Percentiles rank a stretch among this genome's conserved stretches.
Evolutionary conservation across 1,140 invertebrate genomes (phyloP).

Genomic region (Holcopasites calliopsidis): DNA sequence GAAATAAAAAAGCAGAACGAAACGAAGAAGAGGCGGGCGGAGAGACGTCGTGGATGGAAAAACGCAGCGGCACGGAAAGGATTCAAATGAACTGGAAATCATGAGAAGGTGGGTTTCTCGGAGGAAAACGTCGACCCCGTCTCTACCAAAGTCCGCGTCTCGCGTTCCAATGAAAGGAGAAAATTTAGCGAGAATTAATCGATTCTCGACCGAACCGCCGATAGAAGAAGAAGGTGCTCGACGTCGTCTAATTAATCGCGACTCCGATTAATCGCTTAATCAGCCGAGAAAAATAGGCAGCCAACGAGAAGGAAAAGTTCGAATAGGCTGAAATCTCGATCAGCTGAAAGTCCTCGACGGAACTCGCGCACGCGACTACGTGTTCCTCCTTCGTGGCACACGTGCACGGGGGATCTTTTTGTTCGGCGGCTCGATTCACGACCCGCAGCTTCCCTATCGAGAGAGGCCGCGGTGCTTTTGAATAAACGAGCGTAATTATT

Average conservation of each 20-base stretch:
- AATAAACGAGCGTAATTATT: slow-evolving; percentile 21
- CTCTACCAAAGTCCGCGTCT: not conserved
- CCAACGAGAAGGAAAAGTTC: not conserved
- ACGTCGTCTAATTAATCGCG: slow-evolving; percentile 68
- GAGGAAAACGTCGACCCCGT: not conserved
- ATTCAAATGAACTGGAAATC: slow-evolving; percentile 51
- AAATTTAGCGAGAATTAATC: slow-evolving; percentile 68
- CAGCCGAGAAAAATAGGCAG: slow-evolving; percentile 27
- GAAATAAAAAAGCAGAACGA: not conserved
- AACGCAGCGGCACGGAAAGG: slow-evolving; percentile 37
- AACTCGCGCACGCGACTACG: not conserved
- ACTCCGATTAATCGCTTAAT: slow-evolving; percentile 68
- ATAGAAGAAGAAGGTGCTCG: slow-evolving; percentile 53
- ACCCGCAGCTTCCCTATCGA: too few species aligned
- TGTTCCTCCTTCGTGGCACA: not conserved
- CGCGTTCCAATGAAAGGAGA: slow-evolving; percentile 1
- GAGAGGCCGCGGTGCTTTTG: not conserved
- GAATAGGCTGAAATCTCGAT: not conserved
- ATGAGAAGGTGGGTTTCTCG: slow-evolving; percentile 14
- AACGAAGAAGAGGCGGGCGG: not conserved
- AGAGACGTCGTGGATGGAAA: not conserved
- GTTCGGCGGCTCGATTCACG: slow-evolving; percentile 4
- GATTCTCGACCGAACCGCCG: slow-evolving; percentile 22
- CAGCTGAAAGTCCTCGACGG: slow-evolving; percentile 5
- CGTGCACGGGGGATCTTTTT: not conserved